These are phyloP conservation scores for Phylloscopus trochiloides DNA, from an alignment of 2,113 vertebrate species.

Conservation along the genomic window DNA sequence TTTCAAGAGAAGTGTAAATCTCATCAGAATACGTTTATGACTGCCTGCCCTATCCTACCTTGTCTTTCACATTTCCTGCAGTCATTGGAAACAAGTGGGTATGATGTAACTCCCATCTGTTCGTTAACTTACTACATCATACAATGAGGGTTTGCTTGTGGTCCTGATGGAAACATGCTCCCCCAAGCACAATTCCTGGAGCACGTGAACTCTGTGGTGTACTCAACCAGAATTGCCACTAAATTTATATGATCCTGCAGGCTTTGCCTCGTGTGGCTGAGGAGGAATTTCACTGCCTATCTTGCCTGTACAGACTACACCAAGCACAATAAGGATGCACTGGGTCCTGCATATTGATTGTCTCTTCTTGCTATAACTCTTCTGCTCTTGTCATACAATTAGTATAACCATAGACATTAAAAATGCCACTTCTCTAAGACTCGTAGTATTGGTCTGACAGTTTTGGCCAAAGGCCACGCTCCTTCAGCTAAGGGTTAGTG, in stretches of 20 bases:
- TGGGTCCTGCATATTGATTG: not conserved
- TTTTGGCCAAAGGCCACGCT: not conserved
- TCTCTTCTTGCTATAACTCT: not conserved
- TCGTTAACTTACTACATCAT: not conserved
- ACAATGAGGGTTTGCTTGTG: not conserved
- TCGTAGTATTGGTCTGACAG: not conserved
- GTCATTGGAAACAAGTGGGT: not conserved
- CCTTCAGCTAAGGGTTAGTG: not conserved
- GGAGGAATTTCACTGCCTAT: not conserved
- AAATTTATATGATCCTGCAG: not conserved
- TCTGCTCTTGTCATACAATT: not conserved
- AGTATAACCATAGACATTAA: not conserved
- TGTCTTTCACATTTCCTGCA: not conserved
- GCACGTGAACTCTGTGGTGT: fast-evolving
- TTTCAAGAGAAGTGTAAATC: not conserved
- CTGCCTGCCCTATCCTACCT: not conserved
- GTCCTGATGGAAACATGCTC: not conserved
- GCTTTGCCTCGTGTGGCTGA: not conserved
- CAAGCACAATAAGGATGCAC: not conserved
- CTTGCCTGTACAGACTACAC: not conserved
- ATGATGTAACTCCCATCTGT: not conserved
- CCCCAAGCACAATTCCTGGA: not conserved
- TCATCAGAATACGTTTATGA: not conserved
- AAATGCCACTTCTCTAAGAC: not conserved
- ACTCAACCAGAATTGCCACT: not conserved